Evolutionary conservation across 2,888 invertebrate species (phyloP).

Genomic region (Himalopsyche japonica): DNA sequence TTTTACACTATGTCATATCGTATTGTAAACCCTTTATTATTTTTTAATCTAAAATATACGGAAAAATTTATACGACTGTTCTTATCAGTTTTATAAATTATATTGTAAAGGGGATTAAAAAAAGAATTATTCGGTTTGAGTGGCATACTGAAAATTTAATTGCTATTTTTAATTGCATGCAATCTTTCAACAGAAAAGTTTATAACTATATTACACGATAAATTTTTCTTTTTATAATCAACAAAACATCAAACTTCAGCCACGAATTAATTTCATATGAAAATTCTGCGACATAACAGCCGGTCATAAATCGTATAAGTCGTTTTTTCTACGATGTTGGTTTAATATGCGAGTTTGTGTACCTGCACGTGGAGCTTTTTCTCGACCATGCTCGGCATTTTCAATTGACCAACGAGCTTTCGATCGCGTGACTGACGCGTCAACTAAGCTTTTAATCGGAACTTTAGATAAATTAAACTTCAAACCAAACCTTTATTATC

Average conservation of each 20-base stretch:
- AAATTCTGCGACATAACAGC: neutral
- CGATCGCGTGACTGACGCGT: neutral
- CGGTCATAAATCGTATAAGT: neutral
- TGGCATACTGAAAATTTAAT: neutral
- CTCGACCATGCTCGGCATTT: neutral
- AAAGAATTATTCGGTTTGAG: neutral
- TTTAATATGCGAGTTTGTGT: neutral
- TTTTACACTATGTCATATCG: too few species aligned
- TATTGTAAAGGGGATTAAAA: neutral
- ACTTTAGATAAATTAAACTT: neutral
- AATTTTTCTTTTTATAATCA: neutral
- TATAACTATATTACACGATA: neutral
- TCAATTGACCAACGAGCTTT: neutral
- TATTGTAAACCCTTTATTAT: too few species aligned
- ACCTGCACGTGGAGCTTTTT: neutral
- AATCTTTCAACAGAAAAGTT: neutral
- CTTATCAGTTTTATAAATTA: neutral
- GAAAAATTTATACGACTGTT: too few species aligned
- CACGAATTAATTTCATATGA: neutral
- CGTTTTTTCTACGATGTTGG: neutral
- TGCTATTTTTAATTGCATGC: neutral
- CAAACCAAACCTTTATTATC: neutral
- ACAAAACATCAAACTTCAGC: neutral
- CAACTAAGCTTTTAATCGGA: neutral
- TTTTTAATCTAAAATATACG: too few species aligned